Evolutionary conservation across 2,113 vertebrate species (phyloP), one percentile per base, ranked within the genome.

Genomic region (Catharus minimus): DNA sequence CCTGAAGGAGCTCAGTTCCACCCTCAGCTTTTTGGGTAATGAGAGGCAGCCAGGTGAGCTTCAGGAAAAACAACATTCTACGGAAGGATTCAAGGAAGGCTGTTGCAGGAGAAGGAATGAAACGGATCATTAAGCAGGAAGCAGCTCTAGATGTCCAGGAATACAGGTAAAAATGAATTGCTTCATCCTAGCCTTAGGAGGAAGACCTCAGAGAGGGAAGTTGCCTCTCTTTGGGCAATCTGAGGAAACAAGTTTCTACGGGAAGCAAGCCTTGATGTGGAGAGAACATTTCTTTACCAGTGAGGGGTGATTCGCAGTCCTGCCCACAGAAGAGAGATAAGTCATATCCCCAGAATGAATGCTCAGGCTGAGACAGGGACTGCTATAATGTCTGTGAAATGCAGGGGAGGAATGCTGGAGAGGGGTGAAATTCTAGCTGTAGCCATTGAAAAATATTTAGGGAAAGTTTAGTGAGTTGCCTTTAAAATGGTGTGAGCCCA

Each of bases 261-360:
- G 38, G 53, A 72, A 73, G 27, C 21, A 76, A 86, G 55, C 30
- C n/a, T 26, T 68, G 36, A 43, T 44, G 41, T 36, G 41, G 55
- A 68, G 44, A 71, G 44, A 56, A 8, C 0, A 1, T 22, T 72
- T 53, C 56, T 75, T 74, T 47, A 44, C 39, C 58, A 56, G 26
- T 0, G 0, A 67, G 36, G 3, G 11, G 11, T 52, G 68, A 66
- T 28, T 50, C 22, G 22, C 39, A 32, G 14, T 18, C n/a, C 23
- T 33, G 41, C 20, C 53, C 8, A 6, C 13, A 46, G 33, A 8
- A 14, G 18, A 4, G 27, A 17, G 30, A 16, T 3, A 19, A 5
- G 2, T 11, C 41, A 47, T 30, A 43, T 65, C 24, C 27, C n/a
- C 2, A 3, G 13, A 43, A 43, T 1, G 2, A 41, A 22, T 57